Conservation (phyloP, 2,113 vertebrate genomes). For the Aix galericulata region DNA sequence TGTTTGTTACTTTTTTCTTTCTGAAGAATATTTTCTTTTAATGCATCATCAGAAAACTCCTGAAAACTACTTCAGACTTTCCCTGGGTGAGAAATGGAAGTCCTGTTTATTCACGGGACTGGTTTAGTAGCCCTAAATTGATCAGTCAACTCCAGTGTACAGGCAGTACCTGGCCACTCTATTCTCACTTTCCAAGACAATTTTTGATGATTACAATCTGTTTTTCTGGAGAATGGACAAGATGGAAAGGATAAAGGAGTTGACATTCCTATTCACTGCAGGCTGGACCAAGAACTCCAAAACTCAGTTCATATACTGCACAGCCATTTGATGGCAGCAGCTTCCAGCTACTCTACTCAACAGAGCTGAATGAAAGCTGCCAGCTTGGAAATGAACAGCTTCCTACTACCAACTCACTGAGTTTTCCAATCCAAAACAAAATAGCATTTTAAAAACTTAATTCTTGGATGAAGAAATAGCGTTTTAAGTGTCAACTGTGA, state of each 20-base stretch:
- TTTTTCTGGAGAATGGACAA: background rate
- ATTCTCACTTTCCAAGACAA: background rate
- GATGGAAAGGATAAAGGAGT: background rate
- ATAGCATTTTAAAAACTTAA: conserved; percentile 35
- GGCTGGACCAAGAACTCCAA: conserved; percentile 40
- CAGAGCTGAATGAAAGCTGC: conserved; percentile 30
- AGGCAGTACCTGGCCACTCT: background rate
- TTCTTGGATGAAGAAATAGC: conserved; percentile 44
- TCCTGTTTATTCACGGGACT: background rate
- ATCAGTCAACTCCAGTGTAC: background rate
- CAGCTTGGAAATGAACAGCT: conserved; percentile 47
- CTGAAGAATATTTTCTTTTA: background rate
- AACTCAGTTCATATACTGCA: conserved; percentile 46
- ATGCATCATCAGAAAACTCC: conserved; percentile 18
- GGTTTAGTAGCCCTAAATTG: background rate
- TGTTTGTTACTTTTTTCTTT: background rate
- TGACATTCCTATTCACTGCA: background rate
- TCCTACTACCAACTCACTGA: conserved; percentile 35
- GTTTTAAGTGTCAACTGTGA: conserved; percentile 25
- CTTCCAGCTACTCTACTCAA: conserved; percentile 52
- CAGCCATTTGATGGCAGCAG: conserved; percentile 71
- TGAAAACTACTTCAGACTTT: conserved; percentile 2
- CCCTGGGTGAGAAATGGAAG: background rate
- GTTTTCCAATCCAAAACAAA: conserved; percentile 48
- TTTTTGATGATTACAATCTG: background rate